Base-by-base conservation (phyloP, 2,113 vertebrate genomes). In the Pitta sordida region DNA sequence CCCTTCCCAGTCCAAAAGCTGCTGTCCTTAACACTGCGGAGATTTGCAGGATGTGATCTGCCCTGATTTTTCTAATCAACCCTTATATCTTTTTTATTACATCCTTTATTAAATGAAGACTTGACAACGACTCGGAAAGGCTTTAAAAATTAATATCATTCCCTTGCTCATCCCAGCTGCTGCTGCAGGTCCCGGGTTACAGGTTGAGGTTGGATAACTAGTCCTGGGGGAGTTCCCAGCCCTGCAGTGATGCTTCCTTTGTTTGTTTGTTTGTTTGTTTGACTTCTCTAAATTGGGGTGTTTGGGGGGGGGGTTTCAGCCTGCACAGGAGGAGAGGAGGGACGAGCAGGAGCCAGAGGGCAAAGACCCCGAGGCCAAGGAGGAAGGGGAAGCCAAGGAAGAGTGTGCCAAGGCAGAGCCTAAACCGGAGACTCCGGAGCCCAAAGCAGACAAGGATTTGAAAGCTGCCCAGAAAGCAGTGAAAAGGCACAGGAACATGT, bases 401-500 rank as follows among this genome's bases (percentile, higher is more conserved):
- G 97, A 98, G 89, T 77, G 93, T 36, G 92, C 96, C 68, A 96
- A 97, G 51, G 52, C 46, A 34, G 97, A 98, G 56, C 94, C 23
- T 3, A 96, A 88, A 80, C 95, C 96, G 46, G 98, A 98, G 53
- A 89, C 95, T 59, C 91, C 96, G 3, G 97, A 98, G 73, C 86
- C 86, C 82, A 97, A 96, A 51, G 79, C 96, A 17, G 98, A 98
- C 73, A 97, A 98, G 89, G 98, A 99, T 59, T 86, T 93, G 63
- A 98, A 98, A 92, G 82, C 95, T 80, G 83, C 96, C 36, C 97
- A 97, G 76, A 99, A 97, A 96, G 93, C 97, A 41, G 88, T 96
- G 43, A 98, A 97, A 62, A 98, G 97, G 86, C 98, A 98, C 81
- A 98, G 97, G 94, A 99, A 97, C 96, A 98, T 99, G 98, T 98